These are phyloP conservation scores for Sesia bembeciformis DNA, from an alignment of 2,888 invertebrate species.

Conservation along the genomic window DNA sequence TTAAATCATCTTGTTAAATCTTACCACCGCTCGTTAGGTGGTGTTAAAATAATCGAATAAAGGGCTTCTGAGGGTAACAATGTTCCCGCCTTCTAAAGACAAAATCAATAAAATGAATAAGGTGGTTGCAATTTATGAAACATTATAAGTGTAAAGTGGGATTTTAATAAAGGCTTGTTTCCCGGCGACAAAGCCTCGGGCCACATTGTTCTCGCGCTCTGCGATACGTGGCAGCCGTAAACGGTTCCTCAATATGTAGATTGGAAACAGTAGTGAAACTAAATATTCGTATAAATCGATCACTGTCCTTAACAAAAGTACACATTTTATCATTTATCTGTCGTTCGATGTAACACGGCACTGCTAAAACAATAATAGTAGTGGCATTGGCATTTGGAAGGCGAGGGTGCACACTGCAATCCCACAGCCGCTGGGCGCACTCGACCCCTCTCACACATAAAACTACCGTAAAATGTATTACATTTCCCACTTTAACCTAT, in stretches of 20 bases:
- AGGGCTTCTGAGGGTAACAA: background rate
- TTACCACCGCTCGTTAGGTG: background rate
- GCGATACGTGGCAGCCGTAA: background rate
- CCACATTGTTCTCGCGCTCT: conserved; percentile 23
- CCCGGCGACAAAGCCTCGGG: conserved; percentile 29
- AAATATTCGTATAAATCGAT: background rate
- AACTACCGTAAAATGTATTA: too few relatives aligned
- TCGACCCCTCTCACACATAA: too few relatives aligned
- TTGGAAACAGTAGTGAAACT: background rate
- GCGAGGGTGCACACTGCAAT: too few relatives aligned
- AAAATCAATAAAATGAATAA: conserved; percentile 7
- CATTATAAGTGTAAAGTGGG: conserved; percentile 37
- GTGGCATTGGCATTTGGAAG: too few relatives aligned
- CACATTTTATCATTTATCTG: too few relatives aligned
- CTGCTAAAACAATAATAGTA: too few relatives aligned
- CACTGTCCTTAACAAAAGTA: too few relatives aligned
- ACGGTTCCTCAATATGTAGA: background rate
- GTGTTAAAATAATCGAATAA: background rate
- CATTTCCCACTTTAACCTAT: too few relatives aligned
- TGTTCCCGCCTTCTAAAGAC: background rate
- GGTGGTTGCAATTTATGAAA: conserved; percentile 29
- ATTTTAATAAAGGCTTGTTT: conserved; percentile 46
- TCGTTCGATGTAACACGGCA: too few relatives aligned
- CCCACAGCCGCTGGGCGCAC: too few relatives aligned
- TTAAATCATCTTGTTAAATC: background rate